Percentiles rank a stretch among this genome's conserved stretches.
Conservation (phyloP, 2,797 vertebrate species). For the Eleutherodactylus coqui region DNA sequence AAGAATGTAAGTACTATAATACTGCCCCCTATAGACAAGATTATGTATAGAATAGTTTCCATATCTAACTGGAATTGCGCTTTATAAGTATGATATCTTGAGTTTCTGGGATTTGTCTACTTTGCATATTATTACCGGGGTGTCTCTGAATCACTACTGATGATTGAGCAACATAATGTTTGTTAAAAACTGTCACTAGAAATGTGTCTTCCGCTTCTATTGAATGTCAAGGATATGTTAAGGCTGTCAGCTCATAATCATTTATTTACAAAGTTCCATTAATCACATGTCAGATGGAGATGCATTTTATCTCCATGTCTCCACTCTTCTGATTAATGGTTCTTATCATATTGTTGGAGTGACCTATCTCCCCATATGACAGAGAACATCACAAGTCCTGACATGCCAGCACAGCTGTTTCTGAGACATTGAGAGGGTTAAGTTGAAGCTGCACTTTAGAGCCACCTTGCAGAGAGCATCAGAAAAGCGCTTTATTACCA, state of each 20-base stretch:
- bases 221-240: constrained; percentile 56
- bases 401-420: neutral
- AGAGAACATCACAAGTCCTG: constrained; percentile 2
- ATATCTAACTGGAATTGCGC: neutral
- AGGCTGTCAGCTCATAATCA: constrained; percentile 55
- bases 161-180: constrained; percentile 32
- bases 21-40: neutral
- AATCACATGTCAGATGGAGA: constrained; percentile 49
- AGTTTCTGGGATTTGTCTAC: neutral
- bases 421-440: neutral
- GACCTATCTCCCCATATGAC: constrained; percentile 40
- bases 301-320: constrained; percentile 42
- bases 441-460: neutral
- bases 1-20: neutral
- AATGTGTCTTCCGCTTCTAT: constrained; percentile 43
- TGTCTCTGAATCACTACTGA: neutral
- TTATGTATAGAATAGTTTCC: neutral
- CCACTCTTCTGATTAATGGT: constrained; percentile 53
- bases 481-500: neutral
- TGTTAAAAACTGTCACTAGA: constrained; percentile 31
- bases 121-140: constrained; percentile 17
- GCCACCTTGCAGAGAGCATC: neutral
- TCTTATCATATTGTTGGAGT: constrained; percentile 24
- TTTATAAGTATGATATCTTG: neutral
- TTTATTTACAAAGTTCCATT: constrained; percentile 59